phyloP scores from a whole-genome alignment of 2,797 vertebrate genomes.

The Mus caroli region DNA sequence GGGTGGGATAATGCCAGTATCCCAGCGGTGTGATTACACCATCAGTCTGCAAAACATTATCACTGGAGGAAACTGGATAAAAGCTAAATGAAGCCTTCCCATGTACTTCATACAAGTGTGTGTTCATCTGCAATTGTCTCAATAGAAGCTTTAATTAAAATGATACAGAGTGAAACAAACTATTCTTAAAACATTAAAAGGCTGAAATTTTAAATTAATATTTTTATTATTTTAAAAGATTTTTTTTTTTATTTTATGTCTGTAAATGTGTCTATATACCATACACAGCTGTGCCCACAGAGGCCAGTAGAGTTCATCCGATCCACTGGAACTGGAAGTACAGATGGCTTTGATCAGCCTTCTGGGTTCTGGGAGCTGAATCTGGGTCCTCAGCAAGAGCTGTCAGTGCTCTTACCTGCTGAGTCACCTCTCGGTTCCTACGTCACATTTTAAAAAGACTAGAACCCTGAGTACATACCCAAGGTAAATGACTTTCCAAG shows the following conservation, averaged over 20 bases:
- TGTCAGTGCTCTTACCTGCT: not conserved
- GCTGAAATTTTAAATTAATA: not conserved
- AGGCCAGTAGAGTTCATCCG: not conserved
- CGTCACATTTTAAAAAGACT: not conserved
- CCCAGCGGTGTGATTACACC: not conserved
- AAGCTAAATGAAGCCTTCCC: not conserved
- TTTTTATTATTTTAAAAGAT: not conserved
- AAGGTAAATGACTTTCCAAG: not conserved
- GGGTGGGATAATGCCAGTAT: no score
- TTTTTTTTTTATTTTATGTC: not conserved
- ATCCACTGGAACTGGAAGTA: not conserved
- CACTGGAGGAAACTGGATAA: not conserved
- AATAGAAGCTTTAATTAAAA: constrained; percentile 45
- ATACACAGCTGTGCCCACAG: not conserved
- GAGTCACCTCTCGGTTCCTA: not conserved
- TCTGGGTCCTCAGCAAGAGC: not conserved
- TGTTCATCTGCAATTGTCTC: not conserved
- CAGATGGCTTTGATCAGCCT: not conserved
- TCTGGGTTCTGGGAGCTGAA: not conserved
- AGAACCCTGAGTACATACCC: not conserved
- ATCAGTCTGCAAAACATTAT: not conserved
- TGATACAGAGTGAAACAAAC: not conserved
- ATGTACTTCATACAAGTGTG: not conserved
- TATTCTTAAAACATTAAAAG: not conserved
- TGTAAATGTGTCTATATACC: not conserved